phyloP scores from a whole-genome alignment of 1,140 invertebrate genomes.

The Eriosoma lanigerum region DNA sequence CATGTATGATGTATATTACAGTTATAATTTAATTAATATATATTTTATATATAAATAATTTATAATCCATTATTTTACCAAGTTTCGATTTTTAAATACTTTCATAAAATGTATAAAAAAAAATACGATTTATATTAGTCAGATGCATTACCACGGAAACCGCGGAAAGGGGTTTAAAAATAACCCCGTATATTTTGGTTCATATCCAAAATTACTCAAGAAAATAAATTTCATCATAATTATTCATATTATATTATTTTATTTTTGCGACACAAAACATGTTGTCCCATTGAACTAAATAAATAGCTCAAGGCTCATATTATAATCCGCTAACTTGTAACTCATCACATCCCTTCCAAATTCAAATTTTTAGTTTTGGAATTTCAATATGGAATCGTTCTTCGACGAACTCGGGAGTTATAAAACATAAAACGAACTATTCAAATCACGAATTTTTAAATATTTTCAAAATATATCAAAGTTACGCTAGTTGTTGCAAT shows the following conservation, averaged over 20 bases:
- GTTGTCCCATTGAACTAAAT: slow-evolving; percentile 34
- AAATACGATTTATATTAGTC: slow-evolving; percentile 22
- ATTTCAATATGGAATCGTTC: neutral
- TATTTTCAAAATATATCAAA: neutral
- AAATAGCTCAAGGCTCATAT: slow-evolving; percentile 17
- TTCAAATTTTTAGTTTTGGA: neutral
- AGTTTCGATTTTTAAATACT: neutral
- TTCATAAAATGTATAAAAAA: neutral
- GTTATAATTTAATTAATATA: no score
- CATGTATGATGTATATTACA: no score
- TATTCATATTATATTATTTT: neutral
- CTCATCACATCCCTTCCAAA: slow-evolving; percentile 32
- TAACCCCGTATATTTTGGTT: slow-evolving; percentile 30
- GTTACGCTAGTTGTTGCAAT: no score
- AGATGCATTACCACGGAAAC: slow-evolving; percentile 1
- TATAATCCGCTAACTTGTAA: neutral
- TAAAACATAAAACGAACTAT: neutral
- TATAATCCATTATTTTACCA: no score
- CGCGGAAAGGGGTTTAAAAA: slow-evolving; percentile 32
- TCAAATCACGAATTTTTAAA: neutral
- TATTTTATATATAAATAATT: no score
- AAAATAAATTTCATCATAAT: slow-evolving; percentile 43
- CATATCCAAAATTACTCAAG: slow-evolving; percentile 32
- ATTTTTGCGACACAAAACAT: slow-evolving; percentile 24
- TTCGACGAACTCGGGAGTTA: neutral